A percentile compares a stretch with the other conserved stretches of the same genome.
Evolutionary conservation across 2,113 vertebrate genomes (phyloP).

Genomic region (Pseudolaguvia tuberculata): DNA sequence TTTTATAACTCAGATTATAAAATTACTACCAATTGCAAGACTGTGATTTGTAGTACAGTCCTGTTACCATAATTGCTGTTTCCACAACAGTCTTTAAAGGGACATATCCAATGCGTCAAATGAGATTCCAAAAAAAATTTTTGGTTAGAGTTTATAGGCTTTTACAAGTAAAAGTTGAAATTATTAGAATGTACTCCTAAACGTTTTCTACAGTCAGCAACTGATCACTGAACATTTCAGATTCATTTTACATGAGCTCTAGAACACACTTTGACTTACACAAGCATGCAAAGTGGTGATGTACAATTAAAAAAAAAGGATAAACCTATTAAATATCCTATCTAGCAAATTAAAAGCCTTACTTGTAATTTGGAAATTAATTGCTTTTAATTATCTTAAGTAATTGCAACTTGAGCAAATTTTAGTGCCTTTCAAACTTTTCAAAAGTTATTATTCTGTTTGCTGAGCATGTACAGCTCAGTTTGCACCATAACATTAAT

Average conservation of each 20-base stretch:
- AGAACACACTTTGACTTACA: neutral
- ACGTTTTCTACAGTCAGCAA: neutral
- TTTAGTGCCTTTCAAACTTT: too few species aligned
- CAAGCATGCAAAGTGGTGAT: neutral
- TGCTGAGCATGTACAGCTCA: too few species aligned
- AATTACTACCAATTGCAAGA: constrained; percentile 3
- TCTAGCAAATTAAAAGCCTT: too few species aligned
- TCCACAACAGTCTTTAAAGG: neutral
- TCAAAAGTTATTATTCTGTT: too few species aligned
- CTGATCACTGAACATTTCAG: neutral
- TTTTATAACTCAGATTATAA: neutral
- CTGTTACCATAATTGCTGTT: neutral
- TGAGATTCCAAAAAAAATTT: neutral
- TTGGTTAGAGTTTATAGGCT: neutral
- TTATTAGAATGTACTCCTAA: neutral
- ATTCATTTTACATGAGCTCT: neutral
- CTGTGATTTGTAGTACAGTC: neutral
- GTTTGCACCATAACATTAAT: too few species aligned
- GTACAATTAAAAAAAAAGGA: neutral
- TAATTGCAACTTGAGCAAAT: too few species aligned
- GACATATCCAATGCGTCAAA: neutral
- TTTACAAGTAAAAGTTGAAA: neutral
- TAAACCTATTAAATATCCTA: too few species aligned
- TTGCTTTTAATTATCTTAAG: too few species aligned
- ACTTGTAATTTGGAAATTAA: too few species aligned